Evolutionary conservation across 2,797 vertebrate species (phyloP).

Genomic region (Microctenopoma stevenorrisi): DNA sequence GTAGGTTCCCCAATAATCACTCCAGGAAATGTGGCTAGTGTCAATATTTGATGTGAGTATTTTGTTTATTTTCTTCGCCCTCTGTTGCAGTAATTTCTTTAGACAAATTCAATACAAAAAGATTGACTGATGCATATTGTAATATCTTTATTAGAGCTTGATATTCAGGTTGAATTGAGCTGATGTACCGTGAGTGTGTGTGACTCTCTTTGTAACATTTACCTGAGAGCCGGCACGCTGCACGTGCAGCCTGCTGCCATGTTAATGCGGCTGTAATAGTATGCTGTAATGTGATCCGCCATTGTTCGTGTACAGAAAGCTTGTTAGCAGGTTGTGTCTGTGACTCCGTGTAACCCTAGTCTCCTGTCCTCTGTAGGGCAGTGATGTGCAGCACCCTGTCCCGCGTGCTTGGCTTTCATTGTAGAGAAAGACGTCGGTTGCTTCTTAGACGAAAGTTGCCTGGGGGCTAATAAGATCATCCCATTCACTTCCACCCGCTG

Average conservation of each 20-base stretch:
- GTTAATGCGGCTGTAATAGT: slow-evolving; percentile 61
- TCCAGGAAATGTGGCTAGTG: background rate
- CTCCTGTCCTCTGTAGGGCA: background rate
- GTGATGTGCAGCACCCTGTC: slow-evolving; percentile 19
- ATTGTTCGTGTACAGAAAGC: slow-evolving; percentile 41
- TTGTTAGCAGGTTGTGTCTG: slow-evolving; percentile 53
- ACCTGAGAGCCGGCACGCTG: slow-evolving; percentile 6
- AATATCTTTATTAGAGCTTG: too few relatives aligned
- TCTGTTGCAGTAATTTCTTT: background rate
- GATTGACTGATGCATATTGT: too few relatives aligned
- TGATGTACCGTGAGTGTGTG: background rate
- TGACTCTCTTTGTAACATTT: slow-evolving; percentile 32
- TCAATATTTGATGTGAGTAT: slow-evolving; percentile 36
- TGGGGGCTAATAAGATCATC: too few relatives aligned
- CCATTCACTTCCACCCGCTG: too few relatives aligned
- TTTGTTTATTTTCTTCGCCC: slow-evolving; percentile 12
- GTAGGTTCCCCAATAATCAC: slow-evolving; percentile 1
- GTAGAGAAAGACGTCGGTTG: background rate
- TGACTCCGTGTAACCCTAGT: slow-evolving; percentile 55
- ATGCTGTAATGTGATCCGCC: slow-evolving; percentile 73
- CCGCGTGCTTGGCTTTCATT: background rate
- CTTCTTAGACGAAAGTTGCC: too few relatives aligned
- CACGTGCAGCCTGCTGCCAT: slow-evolving; percentile 1
- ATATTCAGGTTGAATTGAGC: background rate
- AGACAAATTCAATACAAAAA: too few relatives aligned